phyloP scores from a whole-genome alignment of 2,113 vertebrate genomes.

The Octodon degus region DNA sequence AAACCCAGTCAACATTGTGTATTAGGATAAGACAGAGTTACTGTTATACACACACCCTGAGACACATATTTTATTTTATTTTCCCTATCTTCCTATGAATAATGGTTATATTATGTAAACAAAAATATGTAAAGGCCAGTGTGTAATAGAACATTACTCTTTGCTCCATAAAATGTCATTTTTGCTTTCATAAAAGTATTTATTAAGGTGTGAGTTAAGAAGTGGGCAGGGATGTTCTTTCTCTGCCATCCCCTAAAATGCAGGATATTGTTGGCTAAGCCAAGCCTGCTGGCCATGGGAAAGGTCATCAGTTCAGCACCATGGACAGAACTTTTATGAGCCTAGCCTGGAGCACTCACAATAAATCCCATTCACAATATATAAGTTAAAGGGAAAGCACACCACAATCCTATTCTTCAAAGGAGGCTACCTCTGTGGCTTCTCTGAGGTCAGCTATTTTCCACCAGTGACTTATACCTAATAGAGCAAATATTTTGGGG shows the following conservation, averaged over 20 bases:
- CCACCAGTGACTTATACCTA: background rate
- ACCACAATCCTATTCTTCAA: background rate
- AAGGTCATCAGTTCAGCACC: background rate
- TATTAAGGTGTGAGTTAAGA: background rate
- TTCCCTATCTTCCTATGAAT: background rate
- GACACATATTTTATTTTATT: background rate
- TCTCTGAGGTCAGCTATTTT: background rate
- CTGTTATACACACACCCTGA: background rate
- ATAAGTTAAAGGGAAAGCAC: background rate
- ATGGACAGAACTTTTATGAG: background rate
- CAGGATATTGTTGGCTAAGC: background rate
- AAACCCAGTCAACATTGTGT: background rate
- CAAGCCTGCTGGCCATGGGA: background rate
- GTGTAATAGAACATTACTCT: background rate
- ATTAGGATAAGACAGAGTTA: background rate
- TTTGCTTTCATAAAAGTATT: background rate
- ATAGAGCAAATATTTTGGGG: background rate
- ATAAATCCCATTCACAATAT: background rate
- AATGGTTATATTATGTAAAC: background rate
- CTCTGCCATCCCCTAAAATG: background rate
- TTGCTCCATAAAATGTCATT: background rate
- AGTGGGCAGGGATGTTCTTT: background rate
- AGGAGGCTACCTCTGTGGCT: background rate
- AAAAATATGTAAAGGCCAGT: background rate
- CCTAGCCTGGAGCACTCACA: background rate